Evolutionary conservation across 2,888 invertebrate genomes (phyloP).

Genomic region (Drosophila hamatofila): DNA sequence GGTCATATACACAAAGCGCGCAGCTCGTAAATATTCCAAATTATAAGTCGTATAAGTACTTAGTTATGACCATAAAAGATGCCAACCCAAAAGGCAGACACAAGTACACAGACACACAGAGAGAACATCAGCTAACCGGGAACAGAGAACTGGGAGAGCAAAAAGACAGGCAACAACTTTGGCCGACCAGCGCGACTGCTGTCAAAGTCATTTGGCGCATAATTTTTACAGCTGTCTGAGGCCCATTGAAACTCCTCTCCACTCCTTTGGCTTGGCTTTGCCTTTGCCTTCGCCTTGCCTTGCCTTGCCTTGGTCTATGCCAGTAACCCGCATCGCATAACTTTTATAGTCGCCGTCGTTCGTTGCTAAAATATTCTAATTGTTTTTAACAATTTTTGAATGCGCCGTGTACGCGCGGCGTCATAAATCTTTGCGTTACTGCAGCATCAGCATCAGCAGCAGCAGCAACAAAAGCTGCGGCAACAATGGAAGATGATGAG

Average conservation of each 20-base stretch:
- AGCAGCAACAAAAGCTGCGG: slow-evolving; percentile 41
- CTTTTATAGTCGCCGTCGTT: slow-evolving; percentile 75
- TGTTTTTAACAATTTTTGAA: slow-evolving; percentile 81
- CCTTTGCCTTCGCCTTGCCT: too few species aligned
- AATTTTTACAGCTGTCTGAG: slow-evolving; percentile 71
- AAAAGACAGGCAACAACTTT: slow-evolving; percentile 42
- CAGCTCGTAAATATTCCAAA: slow-evolving; percentile 70
- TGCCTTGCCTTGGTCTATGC: background rate
- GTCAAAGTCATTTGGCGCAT: slow-evolving; percentile 79
- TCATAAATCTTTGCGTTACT: slow-evolving; percentile 73
- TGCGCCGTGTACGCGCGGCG: slow-evolving; percentile 67
- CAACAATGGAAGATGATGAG: slow-evolving; percentile 60
- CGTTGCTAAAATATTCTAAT: slow-evolving; percentile 79
- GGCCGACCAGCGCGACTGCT: slow-evolving; percentile 63
- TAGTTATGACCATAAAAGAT: slow-evolving; percentile 75
- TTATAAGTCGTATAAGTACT: slow-evolving; percentile 78
- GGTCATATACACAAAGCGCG: slow-evolving; percentile 22
- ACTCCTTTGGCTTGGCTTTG: background rate
- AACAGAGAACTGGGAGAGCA: slow-evolving; percentile 9
- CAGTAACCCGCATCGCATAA: slow-evolving; percentile 68
- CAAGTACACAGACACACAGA: background rate
- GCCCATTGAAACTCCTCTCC: slow-evolving; percentile 18
- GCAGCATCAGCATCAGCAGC: slow-evolving; percentile 58
- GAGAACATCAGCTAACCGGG: background rate
- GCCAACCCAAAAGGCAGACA: slow-evolving; percentile 28